These are phyloP conservation scores for Nyctibius grandis DNA, from an alignment of 2,797 vertebrate species.

Conservation along the genomic window DNA sequence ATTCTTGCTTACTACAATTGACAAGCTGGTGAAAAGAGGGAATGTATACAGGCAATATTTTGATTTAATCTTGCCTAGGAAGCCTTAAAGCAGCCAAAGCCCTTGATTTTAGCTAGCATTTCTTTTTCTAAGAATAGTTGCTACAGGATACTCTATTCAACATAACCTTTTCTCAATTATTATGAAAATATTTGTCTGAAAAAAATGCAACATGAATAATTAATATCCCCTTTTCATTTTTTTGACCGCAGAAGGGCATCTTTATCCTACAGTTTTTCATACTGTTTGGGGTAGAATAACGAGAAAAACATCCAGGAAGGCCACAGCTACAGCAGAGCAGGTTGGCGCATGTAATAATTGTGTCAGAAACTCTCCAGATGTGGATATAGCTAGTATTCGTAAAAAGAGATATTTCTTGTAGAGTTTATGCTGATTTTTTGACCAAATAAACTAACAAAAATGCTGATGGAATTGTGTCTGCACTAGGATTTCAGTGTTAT, in stretches of 20 bases:
- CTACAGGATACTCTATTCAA: not conserved
- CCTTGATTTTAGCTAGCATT: not conserved
- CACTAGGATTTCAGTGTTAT: not conserved
- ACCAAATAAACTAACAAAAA: not conserved
- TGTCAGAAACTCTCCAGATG: not conserved
- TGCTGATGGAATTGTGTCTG: not conserved
- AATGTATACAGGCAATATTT: not conserved
- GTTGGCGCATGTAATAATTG: not conserved
- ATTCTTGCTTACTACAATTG: not conserved
- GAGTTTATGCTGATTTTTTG: not conserved
- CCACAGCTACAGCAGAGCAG: not conserved
- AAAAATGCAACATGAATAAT: not conserved
- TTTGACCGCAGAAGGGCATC: not conserved
- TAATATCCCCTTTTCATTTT: not conserved
- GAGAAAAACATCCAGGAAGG: not conserved
- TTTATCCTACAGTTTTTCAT: not conserved
- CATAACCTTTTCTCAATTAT: not conserved
- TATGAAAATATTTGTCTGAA: not conserved
- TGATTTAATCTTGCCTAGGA: slow-evolving; percentile 20
- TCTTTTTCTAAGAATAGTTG: not conserved
- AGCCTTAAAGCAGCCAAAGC: slow-evolving; percentile 11
- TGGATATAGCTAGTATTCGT: not conserved
- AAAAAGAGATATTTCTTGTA: not conserved
- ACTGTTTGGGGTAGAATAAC: not conserved
- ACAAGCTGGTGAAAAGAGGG: slow-evolving; percentile 26